Evolutionary conservation across 2,888 invertebrate species (phyloP).

Genomic region (Leptopilina syphax): DNA sequence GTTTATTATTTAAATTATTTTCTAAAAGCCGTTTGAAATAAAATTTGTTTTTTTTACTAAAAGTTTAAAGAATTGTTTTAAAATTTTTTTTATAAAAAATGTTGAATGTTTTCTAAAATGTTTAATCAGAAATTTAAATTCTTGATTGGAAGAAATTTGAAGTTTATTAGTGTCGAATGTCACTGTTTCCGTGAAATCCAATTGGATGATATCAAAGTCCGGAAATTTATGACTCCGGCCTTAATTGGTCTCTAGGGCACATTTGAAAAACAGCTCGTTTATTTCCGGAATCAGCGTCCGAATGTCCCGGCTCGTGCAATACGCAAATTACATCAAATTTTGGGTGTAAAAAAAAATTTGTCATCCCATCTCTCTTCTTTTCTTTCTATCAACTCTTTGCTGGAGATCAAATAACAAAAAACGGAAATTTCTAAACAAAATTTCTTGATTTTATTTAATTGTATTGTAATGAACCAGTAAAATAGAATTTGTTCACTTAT

Average conservation of each 20-base stretch:
- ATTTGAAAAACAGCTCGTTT: conserved; percentile 34
- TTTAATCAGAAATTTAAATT: too few relatives aligned
- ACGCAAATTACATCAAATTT: conserved; percentile 23
- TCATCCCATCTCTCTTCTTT: not conserved
- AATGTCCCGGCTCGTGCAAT: not conserved
- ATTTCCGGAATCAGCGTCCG: conserved; percentile 35
- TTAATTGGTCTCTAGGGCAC: conserved; percentile 22
- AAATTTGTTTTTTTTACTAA: too few relatives aligned
- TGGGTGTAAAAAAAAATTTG: not conserved
- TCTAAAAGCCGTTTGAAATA: too few relatives aligned
- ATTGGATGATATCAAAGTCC: conserved; percentile 19
- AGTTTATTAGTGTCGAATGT: conserved; percentile 26
- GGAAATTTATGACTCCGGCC: conserved; percentile 38
- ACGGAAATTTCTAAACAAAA: too few relatives aligned
- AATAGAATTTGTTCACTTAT: too few relatives aligned
- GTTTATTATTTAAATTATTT: too few relatives aligned
- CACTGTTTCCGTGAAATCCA: not conserved
- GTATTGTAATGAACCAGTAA: too few relatives aligned
- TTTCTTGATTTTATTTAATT: too few relatives aligned
- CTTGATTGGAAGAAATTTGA: not conserved
- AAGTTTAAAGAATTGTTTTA: too few relatives aligned
- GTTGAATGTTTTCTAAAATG: too few relatives aligned
- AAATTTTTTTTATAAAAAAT: too few relatives aligned
- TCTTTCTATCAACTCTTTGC: not conserved
- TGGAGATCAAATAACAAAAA: not conserved